Evolutionary conservation across 2,797 vertebrate genomes (phyloP).

Genomic region (Falco peregrinus): DNA sequence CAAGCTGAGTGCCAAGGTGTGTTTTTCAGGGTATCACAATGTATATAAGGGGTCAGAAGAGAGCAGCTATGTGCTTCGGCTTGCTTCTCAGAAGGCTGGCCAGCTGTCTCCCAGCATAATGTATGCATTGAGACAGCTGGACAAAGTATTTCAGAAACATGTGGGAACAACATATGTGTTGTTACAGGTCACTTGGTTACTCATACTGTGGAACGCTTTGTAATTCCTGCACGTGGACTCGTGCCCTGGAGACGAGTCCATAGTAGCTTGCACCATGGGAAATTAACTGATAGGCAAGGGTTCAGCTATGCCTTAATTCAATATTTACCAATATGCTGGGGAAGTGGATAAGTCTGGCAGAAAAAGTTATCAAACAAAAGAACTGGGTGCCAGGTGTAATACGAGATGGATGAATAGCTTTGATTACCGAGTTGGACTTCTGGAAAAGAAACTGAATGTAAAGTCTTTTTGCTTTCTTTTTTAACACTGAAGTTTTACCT

Average conservation of each 20-base stretch:
- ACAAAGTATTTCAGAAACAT: constrained; percentile 41
- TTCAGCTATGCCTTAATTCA: constrained; percentile 16
- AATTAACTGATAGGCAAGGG: constrained; percentile 21
- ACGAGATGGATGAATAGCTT: background rate
- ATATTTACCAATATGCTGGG: background rate
- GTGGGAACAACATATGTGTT: constrained; percentile 34
- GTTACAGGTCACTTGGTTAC: constrained; percentile 66
- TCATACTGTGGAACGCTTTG: constrained; percentile 13
- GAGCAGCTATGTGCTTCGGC: background rate
- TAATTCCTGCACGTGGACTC: constrained; percentile 6
- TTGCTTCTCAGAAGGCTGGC: background rate
- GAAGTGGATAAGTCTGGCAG: background rate
- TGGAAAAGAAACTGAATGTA: background rate
- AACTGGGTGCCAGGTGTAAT: background rate
- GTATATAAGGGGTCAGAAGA: constrained; percentile 12
- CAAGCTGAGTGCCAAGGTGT: constrained; percentile 45
- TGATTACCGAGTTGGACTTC: background rate
- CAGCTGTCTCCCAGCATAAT: constrained; percentile 59
- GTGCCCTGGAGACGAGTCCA: background rate
- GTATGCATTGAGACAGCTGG: constrained; percentile 59
- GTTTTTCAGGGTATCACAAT: constrained; percentile 33
- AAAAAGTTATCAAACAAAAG: background rate
- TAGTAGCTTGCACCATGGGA: background rate
- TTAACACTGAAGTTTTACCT: background rate
- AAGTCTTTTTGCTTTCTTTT: background rate